phyloP scores from a whole-genome alignment of 2,113 vertebrate genomes.

The Athene noctua region DNA sequence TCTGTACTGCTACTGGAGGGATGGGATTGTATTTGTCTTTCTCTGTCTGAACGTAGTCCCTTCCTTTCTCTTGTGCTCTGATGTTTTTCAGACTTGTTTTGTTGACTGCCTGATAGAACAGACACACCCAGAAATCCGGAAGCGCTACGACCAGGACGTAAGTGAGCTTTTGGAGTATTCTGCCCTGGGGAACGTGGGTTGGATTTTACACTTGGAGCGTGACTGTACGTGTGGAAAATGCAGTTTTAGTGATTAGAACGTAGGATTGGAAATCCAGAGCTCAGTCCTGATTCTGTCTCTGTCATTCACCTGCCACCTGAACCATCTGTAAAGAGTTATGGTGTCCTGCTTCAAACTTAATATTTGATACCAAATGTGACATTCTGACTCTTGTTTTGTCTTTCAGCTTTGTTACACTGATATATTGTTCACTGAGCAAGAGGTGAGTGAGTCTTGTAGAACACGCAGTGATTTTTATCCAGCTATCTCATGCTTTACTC shows the following conservation, averaged over 20 bases:
- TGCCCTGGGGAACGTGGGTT: neutral
- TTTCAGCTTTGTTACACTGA: conserved; percentile 97
- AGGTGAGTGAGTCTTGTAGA: conserved; percentile 79
- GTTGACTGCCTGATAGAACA: conserved; percentile 98
- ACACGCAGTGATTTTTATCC: neutral
- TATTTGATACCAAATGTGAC: neutral
- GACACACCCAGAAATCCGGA: conserved; percentile 96
- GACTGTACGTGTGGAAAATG: neutral
- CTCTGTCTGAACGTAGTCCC: neutral
- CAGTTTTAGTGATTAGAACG: neutral
- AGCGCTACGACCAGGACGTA: conserved; percentile 93
- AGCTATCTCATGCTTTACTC: neutral
- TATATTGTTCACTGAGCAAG: conserved; percentile 97
- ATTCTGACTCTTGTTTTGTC: neutral
- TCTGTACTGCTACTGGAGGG: neutral
- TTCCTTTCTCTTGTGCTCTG: neutral
- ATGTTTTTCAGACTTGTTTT: conserved; percentile 87
- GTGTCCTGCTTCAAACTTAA: neutral
- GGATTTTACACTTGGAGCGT: neutral
- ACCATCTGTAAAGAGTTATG: neutral
- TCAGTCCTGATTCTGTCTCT: neutral
- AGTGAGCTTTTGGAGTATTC: conserved; percentile 53
- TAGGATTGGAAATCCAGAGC: neutral
- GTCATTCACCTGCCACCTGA: neutral
- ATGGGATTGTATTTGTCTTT: neutral